Conservation (phyloP, 1,140 invertebrate species). For the Bombus difficillimus region DNA sequence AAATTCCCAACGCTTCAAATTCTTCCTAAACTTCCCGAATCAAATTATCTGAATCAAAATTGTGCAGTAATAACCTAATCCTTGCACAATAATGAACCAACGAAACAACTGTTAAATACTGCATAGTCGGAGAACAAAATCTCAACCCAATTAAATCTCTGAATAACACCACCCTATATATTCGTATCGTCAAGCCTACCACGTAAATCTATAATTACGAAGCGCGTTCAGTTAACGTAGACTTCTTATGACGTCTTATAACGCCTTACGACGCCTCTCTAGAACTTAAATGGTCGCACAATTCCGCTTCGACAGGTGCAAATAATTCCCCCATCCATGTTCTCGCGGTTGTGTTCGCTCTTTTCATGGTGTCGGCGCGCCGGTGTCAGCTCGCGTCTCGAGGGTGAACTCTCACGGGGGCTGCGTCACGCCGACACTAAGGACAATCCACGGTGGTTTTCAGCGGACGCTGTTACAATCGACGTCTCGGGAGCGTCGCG, state of each 20-base stretch:
- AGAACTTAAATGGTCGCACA: constrained; percentile 20
- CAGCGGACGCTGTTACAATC: constrained; percentile 45
- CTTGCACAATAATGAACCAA: too few relatives aligned
- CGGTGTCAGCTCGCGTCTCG: not conserved
- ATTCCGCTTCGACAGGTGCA: constrained; percentile 41
- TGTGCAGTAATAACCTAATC: too few relatives aligned
- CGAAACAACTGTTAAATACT: not conserved
- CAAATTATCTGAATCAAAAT: too few relatives aligned
- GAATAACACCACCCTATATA: too few relatives aligned
- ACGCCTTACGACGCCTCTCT: too few relatives aligned
- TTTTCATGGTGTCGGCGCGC: constrained; percentile 24
- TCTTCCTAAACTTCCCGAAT: too few relatives aligned
- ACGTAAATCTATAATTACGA: not conserved
- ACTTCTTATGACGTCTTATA: not conserved
- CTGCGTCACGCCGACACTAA: constrained; percentile 11
- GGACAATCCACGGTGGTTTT: constrained; percentile 38
- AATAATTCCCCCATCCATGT: constrained; percentile 44
- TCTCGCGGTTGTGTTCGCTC: constrained; percentile 44
- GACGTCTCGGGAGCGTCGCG: constrained; percentile 31
- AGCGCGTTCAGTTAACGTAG: not conserved
- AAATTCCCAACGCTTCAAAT: too few relatives aligned
- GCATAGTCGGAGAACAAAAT: not conserved
- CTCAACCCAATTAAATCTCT: too few relatives aligned
- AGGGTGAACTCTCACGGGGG: not conserved
- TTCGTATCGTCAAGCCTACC: not conserved